phyloP scores from a whole-genome alignment of 2,113 vertebrate genomes.

The Siniperca chuatsi region DNA sequence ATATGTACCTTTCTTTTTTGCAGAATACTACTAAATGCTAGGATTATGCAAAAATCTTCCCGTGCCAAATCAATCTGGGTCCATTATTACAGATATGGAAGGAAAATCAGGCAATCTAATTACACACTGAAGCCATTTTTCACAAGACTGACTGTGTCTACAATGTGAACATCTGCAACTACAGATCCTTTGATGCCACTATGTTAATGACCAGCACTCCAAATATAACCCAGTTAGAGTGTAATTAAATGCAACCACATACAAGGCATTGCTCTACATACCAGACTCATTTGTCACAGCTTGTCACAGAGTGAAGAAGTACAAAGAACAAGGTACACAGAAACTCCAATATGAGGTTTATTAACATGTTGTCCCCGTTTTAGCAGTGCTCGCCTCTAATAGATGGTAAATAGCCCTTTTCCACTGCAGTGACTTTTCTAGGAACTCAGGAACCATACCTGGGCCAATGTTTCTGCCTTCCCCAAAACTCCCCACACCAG shows the following conservation, averaged over 20 bases:
- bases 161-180: conserved; percentile 14
- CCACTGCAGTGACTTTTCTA: neutral
- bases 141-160: neutral
- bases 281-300: conserved; percentile 25
- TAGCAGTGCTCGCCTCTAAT: neutral
- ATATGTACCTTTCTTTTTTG: neutral
- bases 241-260: conserved; percentile 33
- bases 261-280: conserved; percentile 23
- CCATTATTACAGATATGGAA: neutral
- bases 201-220: conserved; percentile 28
- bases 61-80: neutral
- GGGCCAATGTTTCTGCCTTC: neutral
- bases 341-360: neutral
- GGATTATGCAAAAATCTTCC: neutral
- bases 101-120: conserved; percentile 1
- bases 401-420: neutral
- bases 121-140: neutral
- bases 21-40: neutral
- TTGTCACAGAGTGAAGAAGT: neutral
- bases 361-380: neutral
- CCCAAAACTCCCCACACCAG: too few species aligned
- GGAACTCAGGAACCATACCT: neutral
- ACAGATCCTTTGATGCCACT: conserved; percentile 41
- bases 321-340: neutral
- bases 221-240: conserved; percentile 29